Conservation (phyloP, 2,888 invertebrate species). For the Macaria notata region DNA sequence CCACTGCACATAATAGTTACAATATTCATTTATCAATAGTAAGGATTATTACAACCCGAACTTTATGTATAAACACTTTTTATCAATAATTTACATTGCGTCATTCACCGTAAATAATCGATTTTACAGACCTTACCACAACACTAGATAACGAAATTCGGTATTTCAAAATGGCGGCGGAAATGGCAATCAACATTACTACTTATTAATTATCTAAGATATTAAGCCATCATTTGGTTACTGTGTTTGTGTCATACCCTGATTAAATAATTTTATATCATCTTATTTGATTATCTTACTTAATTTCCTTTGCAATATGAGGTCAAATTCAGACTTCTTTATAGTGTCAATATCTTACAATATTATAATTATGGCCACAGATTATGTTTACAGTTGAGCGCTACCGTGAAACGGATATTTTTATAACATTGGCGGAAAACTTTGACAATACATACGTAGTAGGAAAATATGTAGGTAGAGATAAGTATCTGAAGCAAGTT, state of each 20-base stretch:
- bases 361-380: no score
- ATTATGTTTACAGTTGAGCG: no score
- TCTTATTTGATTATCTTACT: not conserved
- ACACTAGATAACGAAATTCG: slow-evolving; percentile 25
- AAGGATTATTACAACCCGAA: slow-evolving; percentile 34
- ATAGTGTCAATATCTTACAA: no score
- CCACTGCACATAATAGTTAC: slow-evolving; percentile 33
- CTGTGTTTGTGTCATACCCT: not conserved
- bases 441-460: no score
- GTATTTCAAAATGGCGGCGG: slow-evolving; percentile 7
- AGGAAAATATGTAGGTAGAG: no score
- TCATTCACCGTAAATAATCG: slow-evolving; percentile 35
- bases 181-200: slow-evolving; percentile 9
- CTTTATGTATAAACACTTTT: slow-evolving; percentile 42
- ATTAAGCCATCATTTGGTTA: not conserved
- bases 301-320: no score
- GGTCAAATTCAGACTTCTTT: no score
- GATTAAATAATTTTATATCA: not conserved
- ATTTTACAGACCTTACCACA: slow-evolving; percentile 29
- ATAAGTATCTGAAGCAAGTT: no score
- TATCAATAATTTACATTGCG: slow-evolving; percentile 39
- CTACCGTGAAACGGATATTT: no score
- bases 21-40: slow-evolving; percentile 42
- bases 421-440: no score
- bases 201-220: slow-evolving; percentile 1